Percentiles rank a stretch among this genome's conserved stretches.
Conservation (phyloP, 2,888 invertebrate genomes). For the Dermolepida albohirtum region DNA sequence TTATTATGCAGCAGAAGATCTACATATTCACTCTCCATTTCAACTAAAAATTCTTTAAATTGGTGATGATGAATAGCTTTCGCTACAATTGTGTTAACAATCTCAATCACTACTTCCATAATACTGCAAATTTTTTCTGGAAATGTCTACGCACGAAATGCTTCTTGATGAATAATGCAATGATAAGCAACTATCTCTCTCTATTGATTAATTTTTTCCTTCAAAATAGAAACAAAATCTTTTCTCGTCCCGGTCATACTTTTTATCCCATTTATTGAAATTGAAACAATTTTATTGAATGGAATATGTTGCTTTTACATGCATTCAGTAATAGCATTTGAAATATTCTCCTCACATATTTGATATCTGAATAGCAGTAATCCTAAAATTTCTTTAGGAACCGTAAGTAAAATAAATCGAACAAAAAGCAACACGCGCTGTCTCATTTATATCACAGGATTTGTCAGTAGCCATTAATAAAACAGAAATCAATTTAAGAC, state of each 20-base stretch:
- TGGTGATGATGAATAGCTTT: conserved; percentile 53
- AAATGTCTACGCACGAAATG: conserved; percentile 53
- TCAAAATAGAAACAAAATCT: conserved; percentile 49
- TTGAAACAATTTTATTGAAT: conserved; percentile 33
- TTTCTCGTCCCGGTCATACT: conserved; percentile 51
- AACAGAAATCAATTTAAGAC: conserved; percentile 51
- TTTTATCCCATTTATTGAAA: conserved; percentile 43
- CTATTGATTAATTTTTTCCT: conserved; percentile 51
- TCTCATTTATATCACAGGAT: conserved; percentile 55
- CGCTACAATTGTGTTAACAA: conserved; percentile 50
- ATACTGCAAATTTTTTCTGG: conserved; percentile 51
- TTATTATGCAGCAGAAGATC: conserved; percentile 26
- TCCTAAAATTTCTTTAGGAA: conserved; percentile 25
- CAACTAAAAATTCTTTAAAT: conserved; percentile 52
- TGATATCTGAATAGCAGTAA: conserved; percentile 42
- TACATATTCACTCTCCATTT: conserved; percentile 53
- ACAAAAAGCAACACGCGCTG: conserved; percentile 53
- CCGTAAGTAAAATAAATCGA: conserved; percentile 51
- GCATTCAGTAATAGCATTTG: conserved; percentile 31
- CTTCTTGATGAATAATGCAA: conserved; percentile 50
- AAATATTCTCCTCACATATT: conserved; percentile 22
- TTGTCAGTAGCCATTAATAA: conserved; percentile 53
- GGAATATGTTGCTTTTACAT: conserved; percentile 26
- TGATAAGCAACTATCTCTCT: conserved; percentile 14
- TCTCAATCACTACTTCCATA: conserved; percentile 48